Percentiles rank a stretch among this genome's conserved stretches.
These are phyloP conservation scores for Zaprionus kolodkinae DNA, from an alignment of 1,140 invertebrate species.

Conservation along the genomic window DNA sequence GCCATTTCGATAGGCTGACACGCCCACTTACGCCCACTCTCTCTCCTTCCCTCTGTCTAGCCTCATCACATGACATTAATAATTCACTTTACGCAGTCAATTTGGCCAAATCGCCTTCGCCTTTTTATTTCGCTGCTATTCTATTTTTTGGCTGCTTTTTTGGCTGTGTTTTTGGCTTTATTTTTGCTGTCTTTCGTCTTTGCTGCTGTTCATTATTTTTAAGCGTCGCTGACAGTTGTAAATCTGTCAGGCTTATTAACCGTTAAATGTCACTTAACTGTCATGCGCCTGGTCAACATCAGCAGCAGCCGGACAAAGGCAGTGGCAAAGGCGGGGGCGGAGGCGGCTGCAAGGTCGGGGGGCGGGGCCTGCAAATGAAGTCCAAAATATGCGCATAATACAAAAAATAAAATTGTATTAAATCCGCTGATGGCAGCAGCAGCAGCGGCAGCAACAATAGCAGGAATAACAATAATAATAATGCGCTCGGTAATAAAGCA, in stretches of 20 bases:
- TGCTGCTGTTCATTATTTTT: constrained; percentile 80
- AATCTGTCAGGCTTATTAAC: constrained; percentile 83
- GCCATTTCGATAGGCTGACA: constrained; percentile 58
- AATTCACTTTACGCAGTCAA: constrained; percentile 82
- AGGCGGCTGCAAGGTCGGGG: not conserved
- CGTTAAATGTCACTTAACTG: constrained; percentile 83
- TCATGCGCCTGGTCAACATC: constrained; percentile 62
- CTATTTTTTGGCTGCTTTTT: constrained; percentile 15
- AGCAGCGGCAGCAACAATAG: constrained; percentile 33
- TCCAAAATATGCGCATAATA: constrained; percentile 78
- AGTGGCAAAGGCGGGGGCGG: too few relatives aligned
- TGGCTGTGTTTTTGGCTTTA: constrained; percentile 21
- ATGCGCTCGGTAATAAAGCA: constrained; percentile 47
- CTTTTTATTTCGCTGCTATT: constrained; percentile 11
- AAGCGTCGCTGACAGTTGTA: constrained; percentile 78
- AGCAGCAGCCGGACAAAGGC: not conserved
- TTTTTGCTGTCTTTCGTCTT: constrained; percentile 34
- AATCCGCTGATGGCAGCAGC: constrained; percentile 46
- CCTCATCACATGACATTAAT: constrained; percentile 73
- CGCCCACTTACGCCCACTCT: not conserved
- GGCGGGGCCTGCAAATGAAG: constrained; percentile 39
- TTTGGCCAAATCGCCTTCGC: constrained; percentile 70
- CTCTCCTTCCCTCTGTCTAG: not conserved
- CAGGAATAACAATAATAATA: constrained; percentile 54
- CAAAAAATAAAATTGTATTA: constrained; percentile 67